phyloP scores from a whole-genome alignment of 2,797 vertebrate genomes.

The Neosalanx taihuensis region DNA sequence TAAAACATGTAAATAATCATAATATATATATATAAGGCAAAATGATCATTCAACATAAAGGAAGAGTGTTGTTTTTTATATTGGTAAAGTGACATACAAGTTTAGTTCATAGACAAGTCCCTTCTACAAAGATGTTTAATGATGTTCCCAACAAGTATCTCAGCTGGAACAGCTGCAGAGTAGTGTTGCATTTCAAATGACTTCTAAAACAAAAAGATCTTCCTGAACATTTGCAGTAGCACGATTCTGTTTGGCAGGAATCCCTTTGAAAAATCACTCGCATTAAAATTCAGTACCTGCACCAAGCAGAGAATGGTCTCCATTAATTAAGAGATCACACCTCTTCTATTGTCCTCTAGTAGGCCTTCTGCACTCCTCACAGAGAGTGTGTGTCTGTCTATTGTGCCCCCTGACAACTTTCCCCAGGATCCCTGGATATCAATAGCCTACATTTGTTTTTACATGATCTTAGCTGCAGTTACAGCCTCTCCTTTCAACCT shows the following conservation, averaged over 20 bases:
- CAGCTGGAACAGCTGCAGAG: neutral
- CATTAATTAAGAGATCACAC: slow-evolving; percentile 79
- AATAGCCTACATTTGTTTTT: slow-evolving; percentile 70
- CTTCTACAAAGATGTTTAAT: neutral
- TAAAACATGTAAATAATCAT: no score
- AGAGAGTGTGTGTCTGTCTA: slow-evolving; percentile 53
- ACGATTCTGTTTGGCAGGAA: slow-evolving; percentile 47
- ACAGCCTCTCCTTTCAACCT: slow-evolving; percentile 53
- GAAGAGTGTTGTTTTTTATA: neutral
- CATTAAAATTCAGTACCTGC: slow-evolving; percentile 75
- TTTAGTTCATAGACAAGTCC: neutral
- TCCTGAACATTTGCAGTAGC: slow-evolving; percentile 24
- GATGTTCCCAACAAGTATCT: neutral
- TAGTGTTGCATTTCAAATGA: slow-evolving; percentile 16
- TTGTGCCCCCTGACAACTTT: slow-evolving; percentile 67
- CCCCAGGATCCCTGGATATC: slow-evolving; percentile 69
- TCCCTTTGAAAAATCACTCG: slow-evolving; percentile 55
- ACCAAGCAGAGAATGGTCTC: slow-evolving; percentile 62
- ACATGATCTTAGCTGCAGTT: slow-evolving; percentile 66
- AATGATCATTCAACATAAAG: no score
- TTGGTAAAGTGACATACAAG: neutral
- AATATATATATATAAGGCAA: neutral
- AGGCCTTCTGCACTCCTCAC: slow-evolving; percentile 62
- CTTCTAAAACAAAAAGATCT: slow-evolving; percentile 34
- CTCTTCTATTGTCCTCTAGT: slow-evolving; percentile 68